Conservation (phyloP, 2,797 vertebrate species). For the Sciaenops ocellatus region DNA sequence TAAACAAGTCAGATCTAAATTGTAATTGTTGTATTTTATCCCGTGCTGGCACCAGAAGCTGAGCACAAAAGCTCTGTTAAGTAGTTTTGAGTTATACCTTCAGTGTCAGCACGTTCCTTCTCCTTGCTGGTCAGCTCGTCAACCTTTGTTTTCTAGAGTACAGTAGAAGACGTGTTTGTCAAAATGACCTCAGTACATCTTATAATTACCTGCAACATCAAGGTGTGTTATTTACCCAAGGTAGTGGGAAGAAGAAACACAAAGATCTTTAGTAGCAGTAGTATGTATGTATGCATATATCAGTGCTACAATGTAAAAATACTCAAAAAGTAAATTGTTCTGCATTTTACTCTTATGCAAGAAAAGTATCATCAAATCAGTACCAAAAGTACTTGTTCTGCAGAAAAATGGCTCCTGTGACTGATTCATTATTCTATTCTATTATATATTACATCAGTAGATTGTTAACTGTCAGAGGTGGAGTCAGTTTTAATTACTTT, state of each 20-base stretch:
- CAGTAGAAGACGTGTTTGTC: background rate
- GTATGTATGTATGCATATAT: background rate
- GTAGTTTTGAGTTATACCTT: conserved; percentile 36
- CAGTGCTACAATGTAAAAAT: background rate
- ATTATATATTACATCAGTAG: background rate
- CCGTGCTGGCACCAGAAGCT: conserved; percentile 49
- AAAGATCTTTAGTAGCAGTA: background rate
- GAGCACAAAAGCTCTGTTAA: background rate
- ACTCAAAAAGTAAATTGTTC: no score
- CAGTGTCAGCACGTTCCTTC: background rate
- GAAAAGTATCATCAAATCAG: background rate
- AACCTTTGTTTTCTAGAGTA: conserved; percentile 11
- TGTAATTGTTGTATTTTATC: conserved; percentile 17
- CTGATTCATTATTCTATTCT: background rate
- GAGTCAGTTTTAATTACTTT: background rate
- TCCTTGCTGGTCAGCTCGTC: background rate
- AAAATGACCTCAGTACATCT: background rate
- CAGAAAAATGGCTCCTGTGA: background rate
- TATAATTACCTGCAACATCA: background rate
- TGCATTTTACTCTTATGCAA: no score
- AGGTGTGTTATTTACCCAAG: background rate
- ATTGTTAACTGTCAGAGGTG: background rate
- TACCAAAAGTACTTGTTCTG: background rate
- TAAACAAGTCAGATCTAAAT: background rate
- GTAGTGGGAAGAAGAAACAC: background rate